Evolutionary conservation across 2,888 invertebrate genomes (phyloP).

Genomic region (Caenorhabditis sp.): DNA sequence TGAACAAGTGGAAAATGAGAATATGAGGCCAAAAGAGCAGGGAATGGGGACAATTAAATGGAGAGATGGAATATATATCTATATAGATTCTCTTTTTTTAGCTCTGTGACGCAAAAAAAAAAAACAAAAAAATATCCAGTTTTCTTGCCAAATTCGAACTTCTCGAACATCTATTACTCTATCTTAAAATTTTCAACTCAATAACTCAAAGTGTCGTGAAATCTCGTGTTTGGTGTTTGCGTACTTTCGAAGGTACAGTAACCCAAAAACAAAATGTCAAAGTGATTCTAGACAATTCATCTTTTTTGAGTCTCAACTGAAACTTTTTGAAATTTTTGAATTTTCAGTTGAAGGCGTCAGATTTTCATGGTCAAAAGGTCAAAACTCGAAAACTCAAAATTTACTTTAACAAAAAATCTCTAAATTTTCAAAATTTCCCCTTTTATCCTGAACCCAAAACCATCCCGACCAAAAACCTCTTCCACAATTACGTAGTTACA

Average conservation of each 20-base stretch:
- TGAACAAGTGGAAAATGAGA: conserved; percentile 25
- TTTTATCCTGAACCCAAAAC: too few relatives aligned
- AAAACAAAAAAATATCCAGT: not conserved
- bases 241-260: not conserved
- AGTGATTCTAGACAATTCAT: not conserved
- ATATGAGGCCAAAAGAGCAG: conserved; percentile 27
- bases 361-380: too few relatives aligned
- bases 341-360: too few relatives aligned
- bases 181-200: not conserved
- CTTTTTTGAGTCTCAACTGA: not conserved
- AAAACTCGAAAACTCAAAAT: not conserved
- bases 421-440: not conserved
- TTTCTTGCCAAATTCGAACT: not conserved
- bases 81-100: not conserved
- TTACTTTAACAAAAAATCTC: not conserved
- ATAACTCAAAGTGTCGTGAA: not conserved
- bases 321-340: not conserved
- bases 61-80: not conserved
- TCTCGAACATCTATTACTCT: not conserved
- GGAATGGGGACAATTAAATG: conserved; percentile 15
- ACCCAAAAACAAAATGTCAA: not conserved
- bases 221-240: not conserved
- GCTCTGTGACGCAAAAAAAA: not conserved
- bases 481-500: not conserved
- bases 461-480: too few relatives aligned